Evolutionary conservation across 2,797 vertebrate genomes (phyloP), one percentile per base, ranked within the genome.

Genomic region (Rhinichthys osculus): DNA sequence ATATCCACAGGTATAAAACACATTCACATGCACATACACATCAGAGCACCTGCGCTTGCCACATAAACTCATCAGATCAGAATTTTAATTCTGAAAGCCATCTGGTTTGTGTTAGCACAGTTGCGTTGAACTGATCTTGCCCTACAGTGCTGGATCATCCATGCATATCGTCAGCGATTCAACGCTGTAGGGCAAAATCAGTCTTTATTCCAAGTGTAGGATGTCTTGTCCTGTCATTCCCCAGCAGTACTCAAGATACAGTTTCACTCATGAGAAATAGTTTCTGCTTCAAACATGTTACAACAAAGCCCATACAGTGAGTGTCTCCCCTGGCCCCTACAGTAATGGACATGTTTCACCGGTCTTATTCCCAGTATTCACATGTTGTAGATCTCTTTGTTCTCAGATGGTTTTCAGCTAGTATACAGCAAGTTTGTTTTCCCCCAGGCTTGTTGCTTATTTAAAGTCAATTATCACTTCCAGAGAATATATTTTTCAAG

Each of bases 1-100:
- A 89, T 87, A 84, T 87, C 89, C 79, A 88, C 90, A 92, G 91
- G 91, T 92, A 89, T 71, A 78, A 30, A 59, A 73, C 72, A 79
- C 67, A 59, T 77, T 67, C 27, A 57, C 78, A 78, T 42, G 73
- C 21, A 72, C 40, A 35, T 5, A 47, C 21, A 74, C 76, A 38
- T n/a, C 38, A 47, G 16, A 47, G 38, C 64, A 57, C 35, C 47
- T 78, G 64, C 4, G 1, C 17, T 54, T 76, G 42, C 21, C 7
- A 69, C 42, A 64, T 30, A 80, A 42, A 80, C 52, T n/a, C 19
- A 85, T 50, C 52, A 27, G 11, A 47, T 66, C 16, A 81, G 30
- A 50, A 11, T 70, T 54, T 44, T 42, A 33, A 30, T 85, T 79
- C 40, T 57, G 44, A 62, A 67, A 42, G 52, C 27, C 83, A 59